Evolutionary conservation across 2,888 invertebrate species (phyloP).

Genomic region (Cheiracanthium punctorium): DNA sequence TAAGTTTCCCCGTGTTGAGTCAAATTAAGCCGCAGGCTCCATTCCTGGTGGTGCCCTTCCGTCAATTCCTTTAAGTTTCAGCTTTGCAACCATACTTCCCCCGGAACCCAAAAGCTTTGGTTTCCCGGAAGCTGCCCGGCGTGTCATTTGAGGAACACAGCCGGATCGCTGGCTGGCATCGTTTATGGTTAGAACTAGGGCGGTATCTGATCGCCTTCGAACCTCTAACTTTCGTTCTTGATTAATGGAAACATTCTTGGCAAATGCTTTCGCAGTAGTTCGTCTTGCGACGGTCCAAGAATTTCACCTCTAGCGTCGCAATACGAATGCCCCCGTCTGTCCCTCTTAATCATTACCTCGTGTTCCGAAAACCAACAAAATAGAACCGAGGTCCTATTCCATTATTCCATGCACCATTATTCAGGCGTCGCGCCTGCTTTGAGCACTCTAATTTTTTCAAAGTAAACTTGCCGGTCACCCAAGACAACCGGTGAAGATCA

Average conservation of each 20-base stretch:
- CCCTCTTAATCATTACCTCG: slow-evolving; percentile 69
- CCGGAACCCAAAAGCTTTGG: slow-evolving; percentile 77
- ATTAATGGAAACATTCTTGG: slow-evolving; percentile 83
- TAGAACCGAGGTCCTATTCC: slow-evolving; percentile 62
- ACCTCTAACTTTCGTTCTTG: slow-evolving; percentile 83
- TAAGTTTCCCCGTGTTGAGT: too few relatives aligned
- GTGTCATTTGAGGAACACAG: slow-evolving; percentile 80
- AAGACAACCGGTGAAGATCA: slow-evolving; percentile 55
- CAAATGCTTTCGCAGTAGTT: slow-evolving; percentile 83
- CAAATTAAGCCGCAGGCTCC: too few relatives aligned
- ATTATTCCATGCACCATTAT: slow-evolving; percentile 60
- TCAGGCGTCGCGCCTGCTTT: slow-evolving; percentile 52
- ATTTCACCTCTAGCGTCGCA: slow-evolving; percentile 82
- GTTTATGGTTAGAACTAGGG: slow-evolving; percentile 82
- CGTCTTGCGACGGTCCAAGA: slow-evolving; percentile 81
- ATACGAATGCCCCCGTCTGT: slow-evolving; percentile 80
- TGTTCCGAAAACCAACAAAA: slow-evolving; percentile 50
- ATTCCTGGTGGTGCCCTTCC: too few relatives aligned
- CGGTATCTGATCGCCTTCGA: slow-evolving; percentile 84
- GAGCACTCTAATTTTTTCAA: slow-evolving; percentile 55
- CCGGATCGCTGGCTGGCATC: slow-evolving; percentile 82
- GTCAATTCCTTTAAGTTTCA: slow-evolving; percentile 78
- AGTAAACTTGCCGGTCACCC: slow-evolving; percentile 54
- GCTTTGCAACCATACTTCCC: slow-evolving; percentile 72
- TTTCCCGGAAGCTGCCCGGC: slow-evolving; percentile 80